phyloP scores from a whole-genome alignment of 1,140 invertebrate genomes.

The Euwallacea fornicatus region DNA sequence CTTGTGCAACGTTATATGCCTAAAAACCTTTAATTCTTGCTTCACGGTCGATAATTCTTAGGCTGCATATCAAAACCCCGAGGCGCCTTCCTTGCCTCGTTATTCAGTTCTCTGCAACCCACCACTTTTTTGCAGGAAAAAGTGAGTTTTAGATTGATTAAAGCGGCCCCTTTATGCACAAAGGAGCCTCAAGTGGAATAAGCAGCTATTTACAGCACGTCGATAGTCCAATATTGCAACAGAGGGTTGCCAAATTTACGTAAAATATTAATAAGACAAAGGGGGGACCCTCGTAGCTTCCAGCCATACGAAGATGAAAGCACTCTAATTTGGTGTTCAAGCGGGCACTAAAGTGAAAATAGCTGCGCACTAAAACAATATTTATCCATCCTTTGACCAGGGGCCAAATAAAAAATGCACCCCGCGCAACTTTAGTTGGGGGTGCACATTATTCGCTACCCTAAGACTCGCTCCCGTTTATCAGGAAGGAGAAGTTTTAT shows the following conservation, averaged over 20 bases:
- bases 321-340: slow-evolving; percentile 40
- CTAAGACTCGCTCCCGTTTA: slow-evolving; percentile 29
- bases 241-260: slow-evolving; percentile 21
- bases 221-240: slow-evolving; percentile 12
- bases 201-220: slow-evolving; percentile 15
- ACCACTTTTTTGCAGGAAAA: background rate
- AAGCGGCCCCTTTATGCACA: background rate
- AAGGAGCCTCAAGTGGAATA: background rate
- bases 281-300: slow-evolving; percentile 18
- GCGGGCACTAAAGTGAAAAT: slow-evolving; percentile 49
- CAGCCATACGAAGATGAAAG: slow-evolving; percentile 30
- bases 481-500: slow-evolving; percentile 32
- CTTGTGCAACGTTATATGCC: slow-evolving; percentile 8
- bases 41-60: slow-evolving; percentile 4
- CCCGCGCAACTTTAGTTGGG: slow-evolving; percentile 23
- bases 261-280: slow-evolving; percentile 37
- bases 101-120: background rate
- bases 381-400: slow-evolving; percentile 46
- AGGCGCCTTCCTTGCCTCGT: background rate
- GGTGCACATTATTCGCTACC: slow-evolving; percentile 11
- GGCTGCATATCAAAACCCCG: background rate
- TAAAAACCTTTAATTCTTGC: slow-evolving; percentile 9
- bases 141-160: too few species aligned
- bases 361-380: slow-evolving; percentile 50
- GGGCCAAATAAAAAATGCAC: slow-evolving; percentile 50